Evolutionary conservation across 2,113 vertebrate genomes (phyloP).

Genomic region (Cromileptes altivelis): DNA sequence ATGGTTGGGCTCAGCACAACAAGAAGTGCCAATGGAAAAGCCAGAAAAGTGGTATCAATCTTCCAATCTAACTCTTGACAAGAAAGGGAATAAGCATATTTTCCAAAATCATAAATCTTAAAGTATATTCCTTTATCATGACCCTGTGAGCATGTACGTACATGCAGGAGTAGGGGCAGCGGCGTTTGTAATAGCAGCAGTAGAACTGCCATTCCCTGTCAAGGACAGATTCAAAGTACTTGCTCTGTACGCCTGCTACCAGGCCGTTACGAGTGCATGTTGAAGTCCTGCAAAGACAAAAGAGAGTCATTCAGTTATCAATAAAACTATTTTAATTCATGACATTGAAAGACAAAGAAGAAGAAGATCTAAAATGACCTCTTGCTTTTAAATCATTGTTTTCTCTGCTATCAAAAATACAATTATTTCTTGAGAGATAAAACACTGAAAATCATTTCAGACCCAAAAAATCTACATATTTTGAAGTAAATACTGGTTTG

Average conservation of each 20-base stretch:
- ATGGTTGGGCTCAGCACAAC: too few species aligned
- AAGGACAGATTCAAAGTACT: constrained; percentile 94
- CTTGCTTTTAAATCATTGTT: neutral
- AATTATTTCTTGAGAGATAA: neutral
- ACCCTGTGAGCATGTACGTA: constrained; percentile 75
- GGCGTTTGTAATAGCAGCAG: constrained; percentile 93
- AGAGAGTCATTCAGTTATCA: constrained; percentile 1
- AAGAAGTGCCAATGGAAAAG: too few species aligned
- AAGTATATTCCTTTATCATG: neutral
- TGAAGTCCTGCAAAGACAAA: constrained; percentile 89
- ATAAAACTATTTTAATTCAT: neutral
- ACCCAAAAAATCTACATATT: constrained; percentile 2
- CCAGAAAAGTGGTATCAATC: neutral
- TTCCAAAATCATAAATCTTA: neutral
- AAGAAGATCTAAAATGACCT: neutral
- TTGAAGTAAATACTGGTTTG: constrained; percentile 59
- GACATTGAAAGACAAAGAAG: neutral
- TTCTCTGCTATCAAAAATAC: constrained; percentile 1
- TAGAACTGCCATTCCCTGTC: constrained; percentile 99
- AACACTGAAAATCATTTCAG: neutral
- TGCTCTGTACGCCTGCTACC: constrained; percentile 95
- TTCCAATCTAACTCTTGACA: neutral
- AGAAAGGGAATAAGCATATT: neutral
- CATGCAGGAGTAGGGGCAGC: constrained; percentile 96
- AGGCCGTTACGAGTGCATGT: constrained; percentile 94